A percentile compares a stretch with the other conserved stretches of the same genome.
Conservation (phyloP, 1,140 invertebrate species). For the Chrysomallon squamiferum region DNA sequence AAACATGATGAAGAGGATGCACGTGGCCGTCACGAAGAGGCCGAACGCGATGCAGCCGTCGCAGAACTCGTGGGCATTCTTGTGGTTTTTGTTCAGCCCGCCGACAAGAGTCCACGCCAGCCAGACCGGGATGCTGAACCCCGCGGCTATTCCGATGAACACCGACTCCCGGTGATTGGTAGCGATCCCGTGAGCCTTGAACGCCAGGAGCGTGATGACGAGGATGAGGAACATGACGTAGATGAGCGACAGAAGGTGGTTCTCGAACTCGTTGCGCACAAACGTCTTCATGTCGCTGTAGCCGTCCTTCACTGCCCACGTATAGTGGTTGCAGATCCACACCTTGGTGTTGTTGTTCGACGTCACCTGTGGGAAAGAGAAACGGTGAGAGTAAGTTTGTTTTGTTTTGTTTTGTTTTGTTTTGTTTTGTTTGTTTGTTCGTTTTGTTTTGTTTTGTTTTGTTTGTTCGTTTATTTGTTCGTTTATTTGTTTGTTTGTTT, state of each 20-base stretch:
- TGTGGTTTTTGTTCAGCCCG: conserved; percentile 71
- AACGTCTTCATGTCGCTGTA: conserved; percentile 48
- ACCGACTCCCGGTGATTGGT: conserved; percentile 90
- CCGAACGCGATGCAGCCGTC: conserved; percentile 90
- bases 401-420: too few species aligned
- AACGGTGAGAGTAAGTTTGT: too few species aligned
- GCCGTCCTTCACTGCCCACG: conserved; percentile 38
- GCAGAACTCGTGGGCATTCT: conserved; percentile 61
- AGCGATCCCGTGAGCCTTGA: conserved; percentile 79
- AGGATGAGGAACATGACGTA: conserved; percentile 84
- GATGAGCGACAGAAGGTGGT: conserved; percentile 78
- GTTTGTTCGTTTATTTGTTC: too few species aligned
- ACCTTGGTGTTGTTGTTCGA: conserved; percentile 29
- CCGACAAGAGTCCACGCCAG: conserved; percentile 80
- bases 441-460: too few species aligned
- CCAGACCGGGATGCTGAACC: conserved; percentile 83
- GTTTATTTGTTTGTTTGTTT: too few species aligned
- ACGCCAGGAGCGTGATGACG: conserved; percentile 82
- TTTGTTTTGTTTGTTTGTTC: too few species aligned
- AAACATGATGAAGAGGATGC: conserved; percentile 91
- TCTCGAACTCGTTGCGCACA: conserved; percentile 55
- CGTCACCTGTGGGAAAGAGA: conserved; percentile 10
- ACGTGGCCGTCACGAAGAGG: conserved; percentile 78
- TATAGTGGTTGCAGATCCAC: conserved; percentile 56
- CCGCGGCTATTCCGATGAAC: conserved; percentile 86